Percentiles rank a stretch among this genome's conserved stretches.
phyloP scores from a whole-genome alignment of 2,797 vertebrate species.

The Coilia nasus region DNA sequence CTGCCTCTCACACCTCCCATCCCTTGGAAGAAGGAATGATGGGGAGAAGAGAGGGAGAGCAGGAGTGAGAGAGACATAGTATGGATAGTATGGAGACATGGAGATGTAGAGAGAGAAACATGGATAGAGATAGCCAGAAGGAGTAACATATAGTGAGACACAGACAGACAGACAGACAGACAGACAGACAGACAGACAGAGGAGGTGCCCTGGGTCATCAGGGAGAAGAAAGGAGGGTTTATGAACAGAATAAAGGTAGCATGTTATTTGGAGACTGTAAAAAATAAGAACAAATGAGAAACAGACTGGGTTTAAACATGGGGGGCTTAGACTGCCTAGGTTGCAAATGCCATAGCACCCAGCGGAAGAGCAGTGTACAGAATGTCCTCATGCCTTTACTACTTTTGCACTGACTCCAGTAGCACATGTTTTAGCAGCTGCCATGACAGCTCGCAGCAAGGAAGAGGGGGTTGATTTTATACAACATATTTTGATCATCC shows the following conservation, averaged over 20 bases:
- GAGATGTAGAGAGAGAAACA: too few relatives aligned
- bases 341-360: too few relatives aligned
- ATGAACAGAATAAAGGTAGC: neutral
- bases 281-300: neutral
- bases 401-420: neutral
- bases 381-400: neutral
- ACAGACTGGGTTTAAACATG: too few relatives aligned
- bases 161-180: neutral
- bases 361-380: neutral
- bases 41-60: too few relatives aligned
- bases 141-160: neutral
- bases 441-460: neutral
- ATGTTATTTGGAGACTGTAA: neutral
- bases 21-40: too few relatives aligned
- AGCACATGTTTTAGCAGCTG: neutral
- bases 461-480: neutral
- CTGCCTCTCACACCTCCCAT: too few relatives aligned
- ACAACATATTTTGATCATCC: conserved; percentile 1
- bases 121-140: neutral
- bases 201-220: neutral
- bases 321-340: too few relatives aligned
- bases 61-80: too few relatives aligned
- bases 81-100: too few relatives aligned
- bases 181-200: too few relatives aligned
- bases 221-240: neutral